Conservation (phyloP, 2,113 vertebrate species). For the Petromus typicus region DNA sequence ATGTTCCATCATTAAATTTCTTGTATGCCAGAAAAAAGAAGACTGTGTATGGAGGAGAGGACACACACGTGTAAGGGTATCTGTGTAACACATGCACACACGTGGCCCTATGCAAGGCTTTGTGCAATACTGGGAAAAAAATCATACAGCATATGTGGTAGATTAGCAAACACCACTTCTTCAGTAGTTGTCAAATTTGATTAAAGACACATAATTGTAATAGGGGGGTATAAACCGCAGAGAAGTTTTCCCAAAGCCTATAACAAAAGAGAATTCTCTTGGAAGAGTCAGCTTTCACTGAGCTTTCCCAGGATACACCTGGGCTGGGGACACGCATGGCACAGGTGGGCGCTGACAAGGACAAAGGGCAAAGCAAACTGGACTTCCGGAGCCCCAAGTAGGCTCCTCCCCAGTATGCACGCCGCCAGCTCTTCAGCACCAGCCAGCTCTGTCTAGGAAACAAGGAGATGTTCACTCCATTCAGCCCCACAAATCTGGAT, state of each 20-base stretch:
- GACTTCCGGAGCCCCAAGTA: not conserved
- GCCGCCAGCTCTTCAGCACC: too few species aligned
- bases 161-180: not conserved
- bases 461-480: not conserved
- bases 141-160: not conserved
- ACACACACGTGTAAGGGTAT: too few species aligned
- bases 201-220: constrained; percentile 2
- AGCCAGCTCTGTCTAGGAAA: not conserved
- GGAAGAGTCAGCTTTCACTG: not conserved
- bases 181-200: not conserved
- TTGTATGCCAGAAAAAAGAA: not conserved
- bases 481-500: too few species aligned
- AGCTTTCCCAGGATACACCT: not conserved
- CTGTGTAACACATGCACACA: too few species aligned
- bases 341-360: not conserved
- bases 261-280: not conserved
- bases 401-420: too few species aligned
- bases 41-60: not conserved
- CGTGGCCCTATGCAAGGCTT: not conserved
- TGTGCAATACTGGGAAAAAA: not conserved
- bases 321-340: not conserved
- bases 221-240: not conserved
- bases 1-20: not conserved
- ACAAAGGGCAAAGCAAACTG: not conserved
- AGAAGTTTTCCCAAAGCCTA: not conserved